These are phyloP conservation scores for Halcyon chelicuti DNA, from an alignment of 2,797 vertebrate genomes.

Conservation along the genomic window DNA sequence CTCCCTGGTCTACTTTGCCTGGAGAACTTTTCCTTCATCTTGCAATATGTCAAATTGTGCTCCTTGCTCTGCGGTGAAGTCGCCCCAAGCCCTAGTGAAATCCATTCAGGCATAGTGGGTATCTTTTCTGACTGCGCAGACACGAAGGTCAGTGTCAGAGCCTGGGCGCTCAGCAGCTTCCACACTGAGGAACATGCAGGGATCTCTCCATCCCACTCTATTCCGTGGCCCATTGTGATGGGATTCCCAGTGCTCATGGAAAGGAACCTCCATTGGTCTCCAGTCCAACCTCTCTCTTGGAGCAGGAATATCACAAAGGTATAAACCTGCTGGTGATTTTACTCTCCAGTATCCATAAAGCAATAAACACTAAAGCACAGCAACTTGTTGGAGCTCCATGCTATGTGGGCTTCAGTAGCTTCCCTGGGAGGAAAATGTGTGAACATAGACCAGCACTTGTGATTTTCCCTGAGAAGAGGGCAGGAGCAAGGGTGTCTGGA, in stretches of 20 bases:
- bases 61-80: neutral
- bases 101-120: neutral
- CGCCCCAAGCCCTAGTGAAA: neutral
- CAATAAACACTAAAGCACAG: neutral
- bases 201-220: neutral
- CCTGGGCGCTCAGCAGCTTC: neutral
- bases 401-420: neutral
- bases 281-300: neutral
- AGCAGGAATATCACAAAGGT: neutral
- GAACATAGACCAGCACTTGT: neutral
- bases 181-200: neutral
- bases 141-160: neutral
- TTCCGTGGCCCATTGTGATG: neutral
- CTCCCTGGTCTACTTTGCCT: neutral
- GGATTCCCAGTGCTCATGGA: neutral
- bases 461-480: neutral
- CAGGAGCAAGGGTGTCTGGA: neutral
- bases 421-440: neutral
- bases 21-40: slow-evolving; percentile 9
- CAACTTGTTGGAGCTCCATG: neutral
- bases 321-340: neutral
- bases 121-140: neutral
- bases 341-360: neutral
- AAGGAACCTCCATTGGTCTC: neutral
- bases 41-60: neutral